A percentile compares a stretch with the other conserved stretches of the same genome.
Evolutionary conservation across 2,888 invertebrate species (phyloP).

Genomic region (Drosophila recens): DNA sequence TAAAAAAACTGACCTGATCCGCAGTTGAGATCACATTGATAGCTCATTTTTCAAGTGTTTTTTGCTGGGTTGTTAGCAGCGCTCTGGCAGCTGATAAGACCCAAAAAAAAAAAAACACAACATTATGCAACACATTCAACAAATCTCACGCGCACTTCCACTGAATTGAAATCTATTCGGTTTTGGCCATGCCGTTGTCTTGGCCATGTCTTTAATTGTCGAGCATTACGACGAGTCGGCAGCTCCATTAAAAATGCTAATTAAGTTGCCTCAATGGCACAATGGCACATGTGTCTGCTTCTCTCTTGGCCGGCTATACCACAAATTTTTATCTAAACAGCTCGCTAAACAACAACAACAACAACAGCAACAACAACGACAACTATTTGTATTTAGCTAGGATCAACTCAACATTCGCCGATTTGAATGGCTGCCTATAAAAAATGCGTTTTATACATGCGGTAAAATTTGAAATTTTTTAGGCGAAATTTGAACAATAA

Average conservation of each 20-base stretch:
- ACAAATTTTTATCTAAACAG: constrained; percentile 79
- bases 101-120: background rate
- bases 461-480: constrained; percentile 76
- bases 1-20: background rate
- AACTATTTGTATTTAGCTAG: constrained; percentile 41
- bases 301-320: constrained; percentile 52
- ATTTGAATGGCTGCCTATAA: constrained; percentile 69
- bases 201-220: constrained; percentile 71
- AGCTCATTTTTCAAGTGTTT: constrained; percentile 60
- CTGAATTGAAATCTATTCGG: constrained; percentile 44
- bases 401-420: constrained; percentile 61
- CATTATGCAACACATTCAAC: constrained; percentile 41
- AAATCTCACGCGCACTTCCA: constrained; percentile 60
- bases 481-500: constrained; percentile 79
- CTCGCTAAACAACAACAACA: constrained; percentile 65
- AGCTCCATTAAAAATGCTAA: constrained; percentile 81
- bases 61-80: constrained; percentile 63
- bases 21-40: constrained; percentile 42
- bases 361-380: constrained; percentile 11
- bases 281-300: constrained; percentile 56
- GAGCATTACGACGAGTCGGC: constrained; percentile 72
- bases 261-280: constrained; percentile 78
- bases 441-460: constrained; percentile 75
- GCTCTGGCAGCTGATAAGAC: constrained; percentile 74
- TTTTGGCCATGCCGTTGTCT: constrained; percentile 17